Evolutionary conservation across 2,888 invertebrate genomes (phyloP).

Genomic region (Hypsopygia costalis): DNA sequence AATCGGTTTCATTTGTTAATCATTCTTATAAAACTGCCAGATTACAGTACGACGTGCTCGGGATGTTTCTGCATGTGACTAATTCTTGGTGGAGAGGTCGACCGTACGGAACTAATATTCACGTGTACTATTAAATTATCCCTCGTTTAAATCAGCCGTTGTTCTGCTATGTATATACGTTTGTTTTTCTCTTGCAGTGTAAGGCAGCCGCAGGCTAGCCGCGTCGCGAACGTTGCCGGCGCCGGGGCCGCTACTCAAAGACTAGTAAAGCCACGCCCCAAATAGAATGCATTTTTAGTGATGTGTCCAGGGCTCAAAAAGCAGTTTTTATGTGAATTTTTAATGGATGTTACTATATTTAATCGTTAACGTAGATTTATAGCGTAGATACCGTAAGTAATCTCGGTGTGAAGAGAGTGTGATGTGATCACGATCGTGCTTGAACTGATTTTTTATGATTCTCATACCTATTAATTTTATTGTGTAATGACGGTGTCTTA

Average conservation of each 20-base stretch:
- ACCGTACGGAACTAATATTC: too few relatives aligned
- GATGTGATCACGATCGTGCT: conserved; percentile 20
- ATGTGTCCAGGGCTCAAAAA: conserved; percentile 65
- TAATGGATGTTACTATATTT: conserved; percentile 56
- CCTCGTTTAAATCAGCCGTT: too few relatives aligned
- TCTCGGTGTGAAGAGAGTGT: conserved; percentile 33
- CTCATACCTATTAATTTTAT: conserved; percentile 37
- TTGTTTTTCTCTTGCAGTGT: conserved; percentile 52
- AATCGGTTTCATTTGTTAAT: conserved; percentile 40
- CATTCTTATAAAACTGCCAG: conserved; percentile 58
- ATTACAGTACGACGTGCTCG: not conserved
- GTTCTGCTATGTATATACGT: too few relatives aligned
- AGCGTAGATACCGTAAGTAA: conserved; percentile 39
- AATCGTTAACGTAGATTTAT: conserved; percentile 31
- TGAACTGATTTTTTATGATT: conserved; percentile 34
- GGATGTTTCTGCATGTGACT: not conserved
- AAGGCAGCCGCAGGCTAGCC: conserved; percentile 31
- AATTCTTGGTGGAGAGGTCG: not conserved
- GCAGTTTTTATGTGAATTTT: conserved; percentile 73
- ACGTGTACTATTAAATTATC: too few relatives aligned
- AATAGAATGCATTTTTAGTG: conserved; percentile 57
- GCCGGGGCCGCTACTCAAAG: conserved; percentile 16
- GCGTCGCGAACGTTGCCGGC: conserved; percentile 7
- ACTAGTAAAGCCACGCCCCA: conserved; percentile 27
- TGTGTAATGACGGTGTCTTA: conserved; percentile 25